A percentile compares a stretch with the other conserved stretches of the same genome.
phyloP scores from a whole-genome alignment of 2,888 invertebrate species.

The Cheilosia urbana region DNA sequence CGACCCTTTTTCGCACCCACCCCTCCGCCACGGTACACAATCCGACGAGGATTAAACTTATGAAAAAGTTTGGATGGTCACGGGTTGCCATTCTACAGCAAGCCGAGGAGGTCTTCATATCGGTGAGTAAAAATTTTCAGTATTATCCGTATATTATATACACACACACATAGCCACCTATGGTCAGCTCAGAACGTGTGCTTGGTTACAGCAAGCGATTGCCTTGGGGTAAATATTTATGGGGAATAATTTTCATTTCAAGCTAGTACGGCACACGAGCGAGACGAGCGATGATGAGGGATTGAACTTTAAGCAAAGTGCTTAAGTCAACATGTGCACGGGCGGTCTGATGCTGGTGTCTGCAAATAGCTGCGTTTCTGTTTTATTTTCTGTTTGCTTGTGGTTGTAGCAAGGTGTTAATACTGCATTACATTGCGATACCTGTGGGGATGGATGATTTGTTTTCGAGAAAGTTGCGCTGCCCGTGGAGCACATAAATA shows the following conservation, averaged over 20 bases:
- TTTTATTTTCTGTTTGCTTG: conserved; percentile 1
- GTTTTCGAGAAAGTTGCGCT: background rate
- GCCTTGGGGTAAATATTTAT: conserved; percentile 65
- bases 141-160: background rate
- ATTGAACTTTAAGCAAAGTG: conserved; percentile 60
- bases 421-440: conserved; percentile 13
- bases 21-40: conserved; percentile 99
- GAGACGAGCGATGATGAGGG: conserved; percentile 36
- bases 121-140: conserved; percentile 86
- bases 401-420: conserved; percentile 8
- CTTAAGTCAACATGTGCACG: conserved; percentile 48
- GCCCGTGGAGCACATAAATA: background rate
- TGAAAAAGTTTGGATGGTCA: conserved; percentile 99
- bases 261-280: background rate
- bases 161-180: background rate
- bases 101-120: conserved; percentile 98
- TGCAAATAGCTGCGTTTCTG: background rate
- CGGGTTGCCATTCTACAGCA: conserved; percentile 98
- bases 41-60: conserved; percentile 97
- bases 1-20: conserved; percentile 98
- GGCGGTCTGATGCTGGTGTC: background rate
- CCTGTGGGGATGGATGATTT: conserved; percentile 5
- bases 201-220: conserved; percentile 40
- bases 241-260: conserved; percentile 54
- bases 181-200: conserved; percentile 55